These are phyloP conservation scores for Syngnathus typhle DNA, from an alignment of 2,113 vertebrate species.

Conservation along the genomic window DNA sequence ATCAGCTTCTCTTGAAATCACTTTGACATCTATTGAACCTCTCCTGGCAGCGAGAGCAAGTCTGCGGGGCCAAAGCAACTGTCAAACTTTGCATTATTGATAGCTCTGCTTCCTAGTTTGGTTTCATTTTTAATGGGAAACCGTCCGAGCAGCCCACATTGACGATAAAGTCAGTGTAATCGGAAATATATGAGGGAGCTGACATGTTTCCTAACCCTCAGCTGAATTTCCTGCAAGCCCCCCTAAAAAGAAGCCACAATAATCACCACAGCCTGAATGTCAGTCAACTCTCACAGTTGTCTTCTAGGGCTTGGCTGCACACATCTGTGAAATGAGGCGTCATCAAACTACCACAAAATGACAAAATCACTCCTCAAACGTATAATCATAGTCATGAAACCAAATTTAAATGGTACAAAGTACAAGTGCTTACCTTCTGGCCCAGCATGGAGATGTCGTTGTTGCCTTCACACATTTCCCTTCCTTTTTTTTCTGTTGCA, in stretches of 20 bases:
- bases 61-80: conserved; percentile 47
- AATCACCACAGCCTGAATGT: neutral
- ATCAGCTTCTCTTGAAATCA: neutral
- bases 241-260: neutral
- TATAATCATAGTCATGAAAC: neutral
- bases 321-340: neutral
- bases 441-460: neutral
- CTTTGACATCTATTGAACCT: neutral
- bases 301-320: neutral
- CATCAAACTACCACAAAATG: neutral
- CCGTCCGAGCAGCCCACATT: neutral
- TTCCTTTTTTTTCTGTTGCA: neutral
- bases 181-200: neutral
- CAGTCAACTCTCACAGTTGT: neutral
- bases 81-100: conserved; percentile 61
- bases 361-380: neutral
- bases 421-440: neutral
- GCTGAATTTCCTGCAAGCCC: conserved; percentile 31
- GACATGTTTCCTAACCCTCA: conserved; percentile 9
- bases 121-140: too few species aligned
- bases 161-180: too few species aligned
- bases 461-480: neutral
- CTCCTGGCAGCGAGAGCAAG: conserved; percentile 28
- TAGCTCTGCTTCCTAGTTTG: conserved; percentile 14
- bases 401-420: neutral